phyloP scores from a whole-genome alignment of 2,797 vertebrate genomes.

The Psittacula echo region DNA sequence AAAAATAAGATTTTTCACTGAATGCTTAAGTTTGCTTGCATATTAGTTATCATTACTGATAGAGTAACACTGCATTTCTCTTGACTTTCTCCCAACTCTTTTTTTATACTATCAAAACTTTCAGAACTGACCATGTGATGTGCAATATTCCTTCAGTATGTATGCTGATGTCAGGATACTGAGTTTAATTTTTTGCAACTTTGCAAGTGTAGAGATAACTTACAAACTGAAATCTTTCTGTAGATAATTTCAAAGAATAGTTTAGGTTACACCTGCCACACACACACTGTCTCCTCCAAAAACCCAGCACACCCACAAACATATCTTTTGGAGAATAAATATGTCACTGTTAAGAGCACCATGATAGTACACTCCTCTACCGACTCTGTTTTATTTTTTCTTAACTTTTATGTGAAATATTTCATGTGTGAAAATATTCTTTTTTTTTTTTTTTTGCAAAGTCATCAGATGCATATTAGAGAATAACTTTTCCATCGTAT shows the following conservation, averaged over 20 bases:
- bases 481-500: neutral
- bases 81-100: neutral
- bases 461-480: neutral
- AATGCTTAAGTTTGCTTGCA: neutral
- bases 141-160: neutral
- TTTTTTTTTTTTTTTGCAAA: neutral
- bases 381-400: neutral
- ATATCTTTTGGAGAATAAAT: neutral
- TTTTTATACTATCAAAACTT: neutral
- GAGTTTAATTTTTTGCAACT: constrained; percentile 7
- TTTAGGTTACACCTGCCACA: neutral
- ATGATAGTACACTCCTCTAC: neutral
- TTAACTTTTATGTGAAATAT: neutral
- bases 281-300: fast-evolving
- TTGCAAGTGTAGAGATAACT: neutral
- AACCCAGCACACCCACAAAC: neutral
- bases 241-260: neutral
- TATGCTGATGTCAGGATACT: neutral
- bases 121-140: neutral
- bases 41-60: neutral
- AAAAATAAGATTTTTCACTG: constrained; percentile 1
- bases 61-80: neutral
- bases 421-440: neutral
- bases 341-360: neutral
- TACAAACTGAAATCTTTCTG: neutral